These are phyloP conservation scores for Rhabdomys pumilio DNA, from an alignment of 2,797 vertebrate genomes.

Conservation along the genomic window DNA sequence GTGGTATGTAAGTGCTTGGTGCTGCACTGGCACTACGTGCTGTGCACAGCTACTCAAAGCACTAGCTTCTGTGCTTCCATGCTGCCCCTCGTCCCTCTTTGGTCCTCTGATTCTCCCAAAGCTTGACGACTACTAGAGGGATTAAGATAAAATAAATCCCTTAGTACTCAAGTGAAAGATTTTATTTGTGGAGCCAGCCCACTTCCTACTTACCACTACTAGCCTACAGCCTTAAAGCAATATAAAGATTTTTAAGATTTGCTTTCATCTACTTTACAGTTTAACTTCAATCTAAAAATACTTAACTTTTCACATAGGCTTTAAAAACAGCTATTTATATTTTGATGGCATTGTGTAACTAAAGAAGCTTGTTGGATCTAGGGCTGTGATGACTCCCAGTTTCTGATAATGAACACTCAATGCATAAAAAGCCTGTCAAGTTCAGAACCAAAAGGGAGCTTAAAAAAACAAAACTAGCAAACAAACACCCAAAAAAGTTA, in stretches of 20 bases:
- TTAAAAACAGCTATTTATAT: conserved; percentile 56
- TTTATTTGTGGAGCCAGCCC: conserved; percentile 37
- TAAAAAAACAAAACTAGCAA: not conserved
- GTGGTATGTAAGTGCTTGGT: not conserved
- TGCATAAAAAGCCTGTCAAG: not conserved
- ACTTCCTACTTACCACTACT: conserved; percentile 38
- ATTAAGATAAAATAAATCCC: conserved; percentile 22
- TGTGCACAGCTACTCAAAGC: not conserved
- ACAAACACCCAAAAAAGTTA: not conserved
- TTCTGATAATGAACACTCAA: not conserved
- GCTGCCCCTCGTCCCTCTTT: not conserved
- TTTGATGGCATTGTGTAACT: not conserved
- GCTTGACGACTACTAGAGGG: not conserved
- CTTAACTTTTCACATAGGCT: conserved; percentile 61
- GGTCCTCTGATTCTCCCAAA: not conserved
- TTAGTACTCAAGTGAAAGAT: conserved; percentile 4
- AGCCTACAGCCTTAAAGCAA: conserved; percentile 30
- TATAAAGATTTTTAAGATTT: not conserved
- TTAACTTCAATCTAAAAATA: conserved; percentile 60
- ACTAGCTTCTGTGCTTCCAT: not conserved
- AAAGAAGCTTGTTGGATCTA: not conserved
- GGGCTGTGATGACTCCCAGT: not conserved
- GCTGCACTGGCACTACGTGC: not conserved
- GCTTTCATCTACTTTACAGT: conserved; percentile 58
- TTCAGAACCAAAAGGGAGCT: not conserved